Base-by-base conservation (phyloP, 1,140 invertebrate species). In the Brachionus asplanchnoidis region DNA sequence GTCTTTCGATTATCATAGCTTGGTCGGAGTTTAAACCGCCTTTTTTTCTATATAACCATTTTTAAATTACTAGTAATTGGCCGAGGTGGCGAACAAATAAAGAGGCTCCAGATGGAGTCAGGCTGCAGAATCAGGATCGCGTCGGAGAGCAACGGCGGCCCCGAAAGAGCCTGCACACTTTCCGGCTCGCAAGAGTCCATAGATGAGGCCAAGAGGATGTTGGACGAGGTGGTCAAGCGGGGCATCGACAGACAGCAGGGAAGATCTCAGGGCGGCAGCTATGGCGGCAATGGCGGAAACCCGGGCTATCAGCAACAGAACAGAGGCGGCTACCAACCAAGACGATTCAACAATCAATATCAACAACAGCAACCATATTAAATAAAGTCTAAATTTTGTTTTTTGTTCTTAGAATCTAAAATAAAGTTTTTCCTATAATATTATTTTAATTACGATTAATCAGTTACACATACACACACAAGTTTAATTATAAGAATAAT, bases 61-160 rank as follows among this genome's bases (percentile, higher is more conserved):
- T 40, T 42, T 73, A 42, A 73, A 40, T 80, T 53, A 36, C 17
- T 65, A 82, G 90, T 91, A 53, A 91, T 91, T 87, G 97, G 97
- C 70, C 94, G 97, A 88, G 95, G 95, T 78, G 96, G 96, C 44
- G 97, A 98, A 91, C 96, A 97, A 90, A 97, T 99, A 80, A 95
- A 94, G 20, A 92, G 95, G 87, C 92, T 99, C 84, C 97, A 99
- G 90, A 93, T 94, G 8, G 96, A 98, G 91, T 95, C 95, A 65
- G 96, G 96, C 77, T 97, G 96, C 89, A 98, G 98, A 92, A 95
- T 99, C 87, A 96, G 98, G 91, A 96, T 99, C 40, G 50, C 79
- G 11, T 65, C 79, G 9, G 79, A 82, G 11, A 56, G 53, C 36
- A 46, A 82, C 26, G 79, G 79, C 40, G 40, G 26, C 3, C 32